Conservation (phyloP, 2,113 vertebrate genomes). For the Mesoclemmys tuberculata region DNA sequence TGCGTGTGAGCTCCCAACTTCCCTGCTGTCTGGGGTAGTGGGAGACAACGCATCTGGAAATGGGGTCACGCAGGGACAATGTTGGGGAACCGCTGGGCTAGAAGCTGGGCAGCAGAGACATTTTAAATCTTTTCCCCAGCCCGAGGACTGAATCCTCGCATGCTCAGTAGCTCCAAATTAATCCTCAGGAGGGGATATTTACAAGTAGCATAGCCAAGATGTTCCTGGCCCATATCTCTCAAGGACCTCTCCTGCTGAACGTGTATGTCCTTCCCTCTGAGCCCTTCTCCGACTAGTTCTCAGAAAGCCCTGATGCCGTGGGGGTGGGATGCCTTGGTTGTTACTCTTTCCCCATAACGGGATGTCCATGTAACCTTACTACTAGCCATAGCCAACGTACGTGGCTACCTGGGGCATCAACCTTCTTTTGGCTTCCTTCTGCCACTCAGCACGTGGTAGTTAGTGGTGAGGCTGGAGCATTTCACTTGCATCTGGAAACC, state of each 20-base stretch:
- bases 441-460: not conserved
- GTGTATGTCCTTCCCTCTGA: not conserved
- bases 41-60: too few species aligned
- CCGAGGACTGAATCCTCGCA: slow-evolving; percentile 26
- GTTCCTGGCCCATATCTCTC: not conserved
- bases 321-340: not conserved
- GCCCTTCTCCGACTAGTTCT: not conserved
- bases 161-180: slow-evolving; percentile 25
- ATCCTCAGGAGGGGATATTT: not conserved
- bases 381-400: not conserved
- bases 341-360: not conserved
- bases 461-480: not conserved
- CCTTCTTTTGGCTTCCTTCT: not conserved
- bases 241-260: not conserved
- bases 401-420: not conserved
- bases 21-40: too few species aligned
- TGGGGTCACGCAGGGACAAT: too few species aligned
- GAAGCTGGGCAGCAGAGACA: slow-evolving; percentile 27
- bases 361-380: not conserved
- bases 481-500: not conserved
- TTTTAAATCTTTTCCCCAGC: slow-evolving; percentile 44
- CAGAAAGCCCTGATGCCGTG: too few species aligned
- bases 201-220: not conserved
- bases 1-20: too few species aligned
- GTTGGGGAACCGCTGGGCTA: not conserved